Evolutionary conservation across 2,888 invertebrate genomes (phyloP).

Genomic region (Pterobdella sp.): DNA sequence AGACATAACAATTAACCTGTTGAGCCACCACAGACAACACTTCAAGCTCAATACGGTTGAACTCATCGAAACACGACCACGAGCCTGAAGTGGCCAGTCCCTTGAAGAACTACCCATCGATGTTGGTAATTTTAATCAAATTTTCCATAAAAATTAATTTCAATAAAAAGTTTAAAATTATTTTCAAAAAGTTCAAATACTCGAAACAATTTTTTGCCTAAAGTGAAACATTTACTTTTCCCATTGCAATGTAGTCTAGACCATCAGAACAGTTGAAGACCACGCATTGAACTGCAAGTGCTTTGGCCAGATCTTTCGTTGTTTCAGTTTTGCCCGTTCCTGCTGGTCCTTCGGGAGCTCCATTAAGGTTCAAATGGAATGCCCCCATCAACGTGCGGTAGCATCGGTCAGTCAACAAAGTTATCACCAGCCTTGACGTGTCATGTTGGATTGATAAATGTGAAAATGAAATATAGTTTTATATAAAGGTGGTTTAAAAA

Average conservation of each 20-base stretch:
- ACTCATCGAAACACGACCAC: slow-evolving; percentile 83
- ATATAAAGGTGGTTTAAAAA: background rate
- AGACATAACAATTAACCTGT: no score
- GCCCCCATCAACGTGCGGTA: slow-evolving; percentile 86
- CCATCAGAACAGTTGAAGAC: slow-evolving; percentile 95
- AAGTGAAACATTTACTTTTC: slow-evolving; percentile 57
- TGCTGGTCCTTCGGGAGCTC: slow-evolving; percentile 55
- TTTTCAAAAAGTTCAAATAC: background rate
- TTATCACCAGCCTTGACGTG: slow-evolving; percentile 66
- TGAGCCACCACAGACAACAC: slow-evolving; percentile 78
- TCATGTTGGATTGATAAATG: background rate
- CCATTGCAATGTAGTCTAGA: slow-evolving; percentile 81
- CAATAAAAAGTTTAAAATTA: background rate
- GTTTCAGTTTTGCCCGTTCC: slow-evolving; percentile 54
- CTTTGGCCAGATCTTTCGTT: slow-evolving; percentile 83
- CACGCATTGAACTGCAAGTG: slow-evolving; percentile 83
- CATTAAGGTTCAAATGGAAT: slow-evolving; percentile 73
- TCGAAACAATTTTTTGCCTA: no score
- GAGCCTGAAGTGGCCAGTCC: slow-evolving; percentile 75
- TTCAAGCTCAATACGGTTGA: slow-evolving; percentile 77
- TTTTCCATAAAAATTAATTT: background rate
- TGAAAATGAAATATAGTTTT: background rate
- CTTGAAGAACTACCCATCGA: slow-evolving; percentile 60
- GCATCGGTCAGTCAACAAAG: slow-evolving; percentile 84
- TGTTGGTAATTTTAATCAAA: slow-evolving; percentile 25